These are phyloP conservation scores for Macrostomum lignano DNA, from an alignment of 1,140 invertebrate genomes.

Conservation along the genomic window DNA sequence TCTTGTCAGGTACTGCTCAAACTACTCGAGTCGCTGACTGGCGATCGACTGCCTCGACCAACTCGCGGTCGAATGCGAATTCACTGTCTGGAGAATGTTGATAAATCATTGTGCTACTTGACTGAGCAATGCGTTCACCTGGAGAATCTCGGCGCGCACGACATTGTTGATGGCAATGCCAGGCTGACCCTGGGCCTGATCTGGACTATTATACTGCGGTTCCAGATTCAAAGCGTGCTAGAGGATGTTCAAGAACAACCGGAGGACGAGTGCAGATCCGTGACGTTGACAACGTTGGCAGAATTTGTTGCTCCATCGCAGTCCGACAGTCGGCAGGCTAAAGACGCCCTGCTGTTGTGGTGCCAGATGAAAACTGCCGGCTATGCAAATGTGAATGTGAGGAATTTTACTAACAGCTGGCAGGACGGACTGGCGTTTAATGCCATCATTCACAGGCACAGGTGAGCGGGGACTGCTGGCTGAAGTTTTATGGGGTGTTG, in stretches of 20 bases:
- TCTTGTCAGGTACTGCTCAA: conserved; percentile 42
- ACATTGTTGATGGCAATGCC: conserved; percentile 83
- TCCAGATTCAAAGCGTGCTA: conserved; percentile 82
- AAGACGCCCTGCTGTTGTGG: conserved; percentile 90
- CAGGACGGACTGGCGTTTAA: conserved; percentile 89
- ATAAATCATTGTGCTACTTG: conserved; percentile 81
- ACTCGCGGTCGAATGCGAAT: conserved; percentile 87
- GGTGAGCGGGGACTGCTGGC: conserved; percentile 79
- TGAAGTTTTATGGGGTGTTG: conserved; percentile 58
- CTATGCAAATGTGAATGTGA: conserved; percentile 98
- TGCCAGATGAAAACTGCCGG: conserved; percentile 95
- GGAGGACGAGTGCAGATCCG: conserved; percentile 37
- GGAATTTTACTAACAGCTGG: conserved; percentile 77
- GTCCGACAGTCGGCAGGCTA: conserved; percentile 42
- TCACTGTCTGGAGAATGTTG: conserved; percentile 96
- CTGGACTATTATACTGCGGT: conserved; percentile 85
- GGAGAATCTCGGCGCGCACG: conserved; percentile 92
- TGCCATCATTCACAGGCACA: conserved; percentile 88
- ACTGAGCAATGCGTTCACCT: conserved; percentile 86
- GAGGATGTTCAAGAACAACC: conserved; percentile 38
- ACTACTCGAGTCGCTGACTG: conserved; percentile 88
- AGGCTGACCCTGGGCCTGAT: conserved; percentile 80
- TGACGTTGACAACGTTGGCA: conserved; percentile 96
- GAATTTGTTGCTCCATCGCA: conserved; percentile 92
- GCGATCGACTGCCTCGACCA: conserved; percentile 74